phyloP scores from a whole-genome alignment of 2,113 vertebrate species.

The Cyprinodon variegatus region DNA sequence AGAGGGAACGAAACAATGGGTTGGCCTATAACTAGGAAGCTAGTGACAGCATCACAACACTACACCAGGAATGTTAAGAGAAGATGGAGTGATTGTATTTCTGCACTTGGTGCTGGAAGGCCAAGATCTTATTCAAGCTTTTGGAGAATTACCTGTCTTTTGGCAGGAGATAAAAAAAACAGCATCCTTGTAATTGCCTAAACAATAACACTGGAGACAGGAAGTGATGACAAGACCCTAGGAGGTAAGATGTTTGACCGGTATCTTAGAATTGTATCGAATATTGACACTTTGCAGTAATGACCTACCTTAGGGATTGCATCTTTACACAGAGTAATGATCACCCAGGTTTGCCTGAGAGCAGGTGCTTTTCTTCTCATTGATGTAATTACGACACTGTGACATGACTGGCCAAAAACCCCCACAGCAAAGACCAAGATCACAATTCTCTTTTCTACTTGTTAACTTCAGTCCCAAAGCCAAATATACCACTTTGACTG shows the following conservation, averaged over 20 bases:
- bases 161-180: constrained; percentile 53
- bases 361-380: constrained; percentile 58
- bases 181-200: constrained; percentile 54
- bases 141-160: constrained; percentile 24
- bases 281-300: constrained; percentile 69
- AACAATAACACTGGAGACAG: constrained; percentile 59
- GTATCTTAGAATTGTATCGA: constrained; percentile 52
- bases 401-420: constrained; percentile 29
- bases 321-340: constrained; percentile 70
- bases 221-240: constrained; percentile 65
- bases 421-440: constrained; percentile 22
- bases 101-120: constrained; percentile 5
- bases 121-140: constrained; percentile 9
- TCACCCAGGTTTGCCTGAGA: constrained; percentile 55
- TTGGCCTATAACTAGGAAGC: constrained; percentile 33
- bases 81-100: constrained; percentile 15
- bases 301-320: constrained; percentile 60
- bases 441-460: constrained; percentile 19
- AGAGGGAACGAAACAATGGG: constrained; percentile 44
- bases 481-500: constrained; percentile 15
- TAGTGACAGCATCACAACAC: constrained; percentile 34
- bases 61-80: constrained; percentile 21
- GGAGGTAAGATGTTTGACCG: constrained; percentile 51
- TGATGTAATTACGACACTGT: constrained; percentile 67
- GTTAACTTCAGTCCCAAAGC: constrained; percentile 14